Evolutionary conservation across 2,113 vertebrate species (phyloP).

Genomic region (Diglossa brunneiventris): DNA sequence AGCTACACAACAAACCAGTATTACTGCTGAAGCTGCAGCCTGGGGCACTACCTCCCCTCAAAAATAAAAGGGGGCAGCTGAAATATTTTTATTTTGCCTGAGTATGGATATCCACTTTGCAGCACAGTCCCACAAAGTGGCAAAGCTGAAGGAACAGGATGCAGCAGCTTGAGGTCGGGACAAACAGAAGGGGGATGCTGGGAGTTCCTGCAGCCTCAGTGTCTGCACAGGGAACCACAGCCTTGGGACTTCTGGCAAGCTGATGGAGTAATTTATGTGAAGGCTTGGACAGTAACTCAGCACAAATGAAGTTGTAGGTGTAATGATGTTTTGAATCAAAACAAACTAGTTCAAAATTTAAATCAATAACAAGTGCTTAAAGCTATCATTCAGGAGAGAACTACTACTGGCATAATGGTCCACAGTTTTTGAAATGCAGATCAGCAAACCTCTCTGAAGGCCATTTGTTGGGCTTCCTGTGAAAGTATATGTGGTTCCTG

Average conservation of each 20-base stretch:
- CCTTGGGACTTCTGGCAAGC: background rate
- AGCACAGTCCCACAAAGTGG: background rate
- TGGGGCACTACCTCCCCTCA: background rate
- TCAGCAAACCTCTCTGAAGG: constrained; percentile 10
- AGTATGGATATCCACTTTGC: background rate
- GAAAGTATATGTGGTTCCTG: background rate
- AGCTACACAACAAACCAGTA: background rate
- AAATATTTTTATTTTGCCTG: background rate
- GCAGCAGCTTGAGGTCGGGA: background rate
- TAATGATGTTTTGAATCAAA: constrained; percentile 59
- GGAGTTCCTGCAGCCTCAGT: background rate
- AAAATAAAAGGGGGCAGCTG: background rate
- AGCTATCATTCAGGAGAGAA: constrained; percentile 1
- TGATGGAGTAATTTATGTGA: background rate
- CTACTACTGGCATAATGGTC: background rate
- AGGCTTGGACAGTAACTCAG: constrained; percentile 27
- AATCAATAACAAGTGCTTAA: constrained; percentile 37
- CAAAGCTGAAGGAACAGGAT: background rate
- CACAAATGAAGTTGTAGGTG: constrained; percentile 48
- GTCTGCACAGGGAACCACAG: background rate
- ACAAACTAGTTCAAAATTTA: constrained; percentile 49
- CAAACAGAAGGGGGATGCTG: background rate
- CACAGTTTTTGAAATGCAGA: constrained; percentile 42
- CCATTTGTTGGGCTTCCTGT: constrained; percentile 18
- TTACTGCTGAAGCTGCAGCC: background rate